Base-by-base conservation (phyloP, 2,888 invertebrate species). In the Cantharis flavilabris region DNA sequence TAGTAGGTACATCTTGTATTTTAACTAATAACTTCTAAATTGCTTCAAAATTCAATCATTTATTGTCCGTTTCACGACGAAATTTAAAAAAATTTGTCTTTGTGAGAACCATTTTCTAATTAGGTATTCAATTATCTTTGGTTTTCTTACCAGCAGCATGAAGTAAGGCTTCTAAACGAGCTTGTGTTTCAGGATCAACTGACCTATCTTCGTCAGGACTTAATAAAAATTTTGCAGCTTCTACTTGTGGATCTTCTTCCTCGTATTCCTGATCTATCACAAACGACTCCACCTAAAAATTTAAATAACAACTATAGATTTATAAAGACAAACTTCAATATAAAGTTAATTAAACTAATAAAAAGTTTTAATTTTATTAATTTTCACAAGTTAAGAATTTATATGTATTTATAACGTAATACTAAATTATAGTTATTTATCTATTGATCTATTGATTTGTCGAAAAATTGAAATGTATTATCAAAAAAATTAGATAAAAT, bases 161-260 rank as follows among this genome's bases (percentile, higher is more conserved):
- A 81, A 98, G 92, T 82, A 98, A 91, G 81, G 97, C 97, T 90
- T 97, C 97, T 79, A 98, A 92, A 84, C 97, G 91, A 72, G 96
- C 96, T 89, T 97, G 96, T 84, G 97, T 96, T 88, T 96, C 96
- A 69, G 95, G 95, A 88, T 94, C 94, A 80, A 94, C 94, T 70
- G 93, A 90, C 84, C 93, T 89, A 85, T 94, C 93, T 69, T 92
- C 91, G 86, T 90, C 91, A 23, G 91, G 89, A 80, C 91, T 90
- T 82, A 94, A 87, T 81, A 93, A 88, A 87, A 93, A 93, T 86
- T 92, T 93, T 69, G 91, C 91, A 78, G 91, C 90, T 84, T 92
- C 92, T 83, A 91, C 88, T 81, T 90, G 90, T 80, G 91, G 90
- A 83, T 92, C 92, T 85, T 92, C 92, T 85, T 92, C 92, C 7